Evolutionary conservation across 2,797 vertebrate species (phyloP).

Genomic region (Otolemur crassicaudatus): DNA sequence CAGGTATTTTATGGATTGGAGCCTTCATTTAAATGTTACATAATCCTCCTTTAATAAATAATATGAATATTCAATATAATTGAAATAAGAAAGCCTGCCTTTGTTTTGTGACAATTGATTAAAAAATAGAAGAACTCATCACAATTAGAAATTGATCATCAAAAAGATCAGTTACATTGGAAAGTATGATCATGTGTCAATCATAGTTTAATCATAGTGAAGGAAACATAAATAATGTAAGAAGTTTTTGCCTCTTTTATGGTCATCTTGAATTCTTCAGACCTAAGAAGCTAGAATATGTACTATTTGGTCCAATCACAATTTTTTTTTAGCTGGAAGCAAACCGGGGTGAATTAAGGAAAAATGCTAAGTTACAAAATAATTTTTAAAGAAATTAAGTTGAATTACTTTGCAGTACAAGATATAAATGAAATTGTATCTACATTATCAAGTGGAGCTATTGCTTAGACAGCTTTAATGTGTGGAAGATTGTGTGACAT

Average conservation of each 20-base stretch:
- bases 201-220: background rate
- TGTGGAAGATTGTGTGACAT: background rate
- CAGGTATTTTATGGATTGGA: constrained; percentile 70
- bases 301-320: background rate
- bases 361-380: constrained; percentile 28
- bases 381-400: background rate
- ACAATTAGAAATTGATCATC: background rate
- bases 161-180: background rate
- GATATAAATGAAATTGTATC: background rate
- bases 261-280: background rate
- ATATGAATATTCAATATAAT: constrained; percentile 43
- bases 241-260: background rate
- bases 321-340: background rate
- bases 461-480: background rate
- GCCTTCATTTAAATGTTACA: constrained; percentile 70
- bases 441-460: background rate
- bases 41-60: constrained; percentile 70
- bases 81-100: constrained; percentile 67
- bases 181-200: background rate
- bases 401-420: background rate
- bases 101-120: background rate
- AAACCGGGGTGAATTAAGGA: background rate
- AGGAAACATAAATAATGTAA: background rate
- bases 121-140: constrained; percentile 23
- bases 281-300: constrained; percentile 23